Percentiles rank a stretch among this genome's conserved stretches.
Conservation (phyloP, 2,888 invertebrate genomes). For the Stenoptilia bipunctidactyla region DNA sequence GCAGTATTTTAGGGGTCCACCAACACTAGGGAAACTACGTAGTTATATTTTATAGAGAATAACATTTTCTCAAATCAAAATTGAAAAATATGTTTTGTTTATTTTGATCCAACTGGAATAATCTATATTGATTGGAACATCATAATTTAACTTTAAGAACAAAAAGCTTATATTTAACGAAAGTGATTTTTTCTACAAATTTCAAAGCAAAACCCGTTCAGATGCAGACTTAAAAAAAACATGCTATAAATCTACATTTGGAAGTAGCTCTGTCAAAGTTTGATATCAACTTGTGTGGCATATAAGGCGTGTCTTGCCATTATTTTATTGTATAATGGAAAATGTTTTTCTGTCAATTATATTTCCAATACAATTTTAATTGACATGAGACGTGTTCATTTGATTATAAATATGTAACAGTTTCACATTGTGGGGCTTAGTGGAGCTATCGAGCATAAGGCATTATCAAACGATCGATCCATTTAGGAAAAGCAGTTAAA, state of each 20-base stretch:
- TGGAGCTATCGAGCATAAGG: conserved; percentile 18
- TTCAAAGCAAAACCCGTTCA: conserved; percentile 22
- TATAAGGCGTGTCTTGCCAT: conserved; percentile 38
- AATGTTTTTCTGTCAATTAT: conserved; percentile 57
- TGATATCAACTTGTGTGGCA: conserved; percentile 22
- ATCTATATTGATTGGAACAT: too few species aligned
- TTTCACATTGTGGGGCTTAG: conserved; percentile 16
- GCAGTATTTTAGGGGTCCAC: too few species aligned
- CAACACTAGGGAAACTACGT: too few species aligned
- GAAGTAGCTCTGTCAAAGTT: conserved; percentile 21
- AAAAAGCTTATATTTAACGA: not conserved
- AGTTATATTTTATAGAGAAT: too few species aligned
- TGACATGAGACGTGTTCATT: conserved; percentile 47
- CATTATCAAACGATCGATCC: conserved; percentile 26
- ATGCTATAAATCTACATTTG: conserved; percentile 31
- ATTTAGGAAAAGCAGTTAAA: conserved; percentile 63
- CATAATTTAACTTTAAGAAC: conserved; percentile 16
- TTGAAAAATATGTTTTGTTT: too few species aligned
- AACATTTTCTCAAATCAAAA: too few species aligned
- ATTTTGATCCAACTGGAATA: too few species aligned
- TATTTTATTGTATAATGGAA: conserved; percentile 48
- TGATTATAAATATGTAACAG: conserved; percentile 45
- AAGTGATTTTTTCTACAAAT: conserved; percentile 24
- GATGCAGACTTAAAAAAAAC: conserved; percentile 23
- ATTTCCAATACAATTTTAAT: conserved; percentile 42